Evolutionary conservation across 1,140 invertebrate genomes (phyloP), one percentile per base, ranked within the genome.

Genomic region (Drosophila kepulauana): DNA sequence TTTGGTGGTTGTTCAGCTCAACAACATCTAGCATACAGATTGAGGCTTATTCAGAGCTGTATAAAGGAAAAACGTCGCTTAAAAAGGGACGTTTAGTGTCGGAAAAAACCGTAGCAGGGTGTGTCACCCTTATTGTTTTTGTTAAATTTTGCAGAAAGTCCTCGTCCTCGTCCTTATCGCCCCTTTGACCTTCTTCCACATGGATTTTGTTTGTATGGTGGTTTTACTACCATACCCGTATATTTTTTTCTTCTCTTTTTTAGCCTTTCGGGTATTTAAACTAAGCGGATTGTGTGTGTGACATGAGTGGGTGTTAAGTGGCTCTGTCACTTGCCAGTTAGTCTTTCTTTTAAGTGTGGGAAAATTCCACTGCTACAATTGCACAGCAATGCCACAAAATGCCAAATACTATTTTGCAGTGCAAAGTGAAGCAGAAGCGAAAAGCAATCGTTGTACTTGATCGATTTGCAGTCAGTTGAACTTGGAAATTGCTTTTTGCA

Each of bases 241-340:
- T 25, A 63, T 71, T 79, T 84, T 79, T 82, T 74, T 84, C 20
- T 25, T 74, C 80, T 84, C 80, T 46, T 66, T 48, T 80, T 89
- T 84, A 81, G 85, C 84, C 85, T 89, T 89, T 89, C 88, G 85
- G 86, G 86, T 90, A 89, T 89, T 89, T 89, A 89, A 89, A 81
- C 86, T 89, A 89, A 89, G 86, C 86, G 85, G 85, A 89, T 89
- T 89, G 82, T 79, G 78, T 86, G 82, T 89, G 85, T 90, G 86
- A 89, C 85, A 89, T 90, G 86, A 90, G 85, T 90, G 84, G 85
- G 86, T 89, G 86, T 89, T 89, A 89, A 89, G 85, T 90, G 85
- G 85, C 81, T 85, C 78, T 90, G 85, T 90, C 85, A 79, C 86
- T 90, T 85, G 79, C 66, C 86, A 73, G 54, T 65, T 57, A 62